These are phyloP conservation scores for Huso huso DNA, from an alignment of 2,797 vertebrate genomes.

Conservation along the genomic window DNA sequence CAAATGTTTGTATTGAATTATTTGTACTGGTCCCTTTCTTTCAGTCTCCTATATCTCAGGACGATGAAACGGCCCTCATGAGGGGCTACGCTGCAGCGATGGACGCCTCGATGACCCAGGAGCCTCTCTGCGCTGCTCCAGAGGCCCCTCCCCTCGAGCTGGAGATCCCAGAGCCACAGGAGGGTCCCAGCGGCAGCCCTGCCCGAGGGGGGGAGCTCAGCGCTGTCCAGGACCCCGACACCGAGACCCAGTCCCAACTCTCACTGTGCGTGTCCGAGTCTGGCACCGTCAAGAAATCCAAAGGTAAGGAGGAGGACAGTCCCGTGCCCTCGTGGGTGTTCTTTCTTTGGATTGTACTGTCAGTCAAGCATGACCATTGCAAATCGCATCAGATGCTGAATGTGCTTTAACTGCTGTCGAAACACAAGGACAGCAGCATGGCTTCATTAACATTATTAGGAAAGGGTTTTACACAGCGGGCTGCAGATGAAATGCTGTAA, in stretches of 20 bases:
- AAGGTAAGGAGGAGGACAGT: conserved; percentile 57
- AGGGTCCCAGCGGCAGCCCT: conserved; percentile 41
- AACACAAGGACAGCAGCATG: no score
- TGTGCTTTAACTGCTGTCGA: neutral
- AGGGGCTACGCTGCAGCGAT: conserved; percentile 81
- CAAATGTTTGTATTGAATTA: neutral
- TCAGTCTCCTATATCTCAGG: conserved; percentile 78
- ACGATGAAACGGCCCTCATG: conserved; percentile 77
- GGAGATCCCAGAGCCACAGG: conserved; percentile 39
- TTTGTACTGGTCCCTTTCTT: neutral
- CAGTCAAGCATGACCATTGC: no score
- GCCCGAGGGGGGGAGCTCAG: conserved; percentile 52
- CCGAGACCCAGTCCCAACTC: conserved; percentile 66
- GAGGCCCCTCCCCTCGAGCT: conserved; percentile 31
- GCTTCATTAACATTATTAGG: no score
- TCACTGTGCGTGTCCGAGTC: conserved; percentile 79
- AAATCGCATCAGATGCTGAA: no score
- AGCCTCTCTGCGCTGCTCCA: conserved; percentile 29
- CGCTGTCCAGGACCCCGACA: conserved; percentile 62
- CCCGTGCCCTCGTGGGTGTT: neutral
- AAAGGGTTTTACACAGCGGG: no score
- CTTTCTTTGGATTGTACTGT: no score
- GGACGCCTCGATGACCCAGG: conserved; percentile 66
- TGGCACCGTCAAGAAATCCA: conserved; percentile 69
- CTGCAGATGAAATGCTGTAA: no score